Base-by-base conservation (phyloP, 2,113 vertebrate species). In the Erpornis zantholeuca region DNA sequence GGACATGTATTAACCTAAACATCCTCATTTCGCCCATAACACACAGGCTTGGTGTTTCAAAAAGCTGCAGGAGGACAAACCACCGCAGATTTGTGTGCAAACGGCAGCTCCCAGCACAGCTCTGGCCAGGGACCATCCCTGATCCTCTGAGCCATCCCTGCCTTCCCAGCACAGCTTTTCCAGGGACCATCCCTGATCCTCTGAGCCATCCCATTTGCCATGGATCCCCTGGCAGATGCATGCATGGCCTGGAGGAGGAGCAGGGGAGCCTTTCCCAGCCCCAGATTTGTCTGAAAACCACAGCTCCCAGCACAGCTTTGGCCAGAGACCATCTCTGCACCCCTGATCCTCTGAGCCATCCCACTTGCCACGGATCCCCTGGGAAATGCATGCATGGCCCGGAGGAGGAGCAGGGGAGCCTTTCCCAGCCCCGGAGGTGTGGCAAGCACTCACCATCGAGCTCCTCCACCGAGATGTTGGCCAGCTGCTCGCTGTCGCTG, bases 391-490 rank as follows among this genome's bases (percentile, higher is more conserved):
- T 0, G 56, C n/a, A n/a, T n/a, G n/a, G 3, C 42, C 11, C 5
- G 7, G 33, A 28, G 12, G 3, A 60, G 77, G 69, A 12, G 44
- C 44, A 53, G 54, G 15, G 0, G 2, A 77, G 38, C 61, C 47
- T 29, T 35, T 15, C 42, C 16, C 12, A 2, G 1, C 11, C 35
- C 35, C 44, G 2, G 0, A 20, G 21, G 2, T 15, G 0, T 4
- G 40, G 40, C 1, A 0, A 57, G 59, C 83, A 86, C 99, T 99
- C 98, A 99, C 99, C 99, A 16, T 99, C 98, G 0, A 99, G 98
- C 94, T 99, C 99, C 98, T 99, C 99, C 97, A 99, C 99, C 0
- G 99, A 99, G 98, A 99, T 99, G 86, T 98, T 99, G 27, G 99
- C 99, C 86, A 99, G 97, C 97, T 99, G 99, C 29, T 99, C 99